Conservation (phyloP, 2,888 invertebrate genomes). For the Cynaeus angustus region DNA sequence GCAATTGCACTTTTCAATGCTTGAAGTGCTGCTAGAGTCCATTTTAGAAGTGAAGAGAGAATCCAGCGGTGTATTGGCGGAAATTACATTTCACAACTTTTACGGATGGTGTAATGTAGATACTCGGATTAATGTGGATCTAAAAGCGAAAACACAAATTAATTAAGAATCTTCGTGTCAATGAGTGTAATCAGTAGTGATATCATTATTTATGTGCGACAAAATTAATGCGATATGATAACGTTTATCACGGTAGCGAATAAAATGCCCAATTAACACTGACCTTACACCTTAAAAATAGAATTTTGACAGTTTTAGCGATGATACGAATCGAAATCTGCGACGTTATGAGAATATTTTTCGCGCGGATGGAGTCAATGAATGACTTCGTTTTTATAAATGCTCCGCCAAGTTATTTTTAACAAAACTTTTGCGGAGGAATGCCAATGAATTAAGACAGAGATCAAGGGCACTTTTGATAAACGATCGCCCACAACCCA, state of each 20-base stretch:
- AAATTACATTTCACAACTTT: constrained; percentile 8
- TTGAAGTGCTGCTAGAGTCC: constrained; percentile 51
- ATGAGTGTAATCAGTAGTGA: too few relatives aligned
- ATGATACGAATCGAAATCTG: too few relatives aligned
- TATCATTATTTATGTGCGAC: too few relatives aligned
- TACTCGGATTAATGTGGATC: neutral
- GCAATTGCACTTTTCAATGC: constrained; percentile 64
- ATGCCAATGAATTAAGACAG: constrained; percentile 11
- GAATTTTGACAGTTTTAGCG: too few relatives aligned
- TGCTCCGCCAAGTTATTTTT: neutral
- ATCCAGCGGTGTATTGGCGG: neutral
- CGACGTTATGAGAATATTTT: too few relatives aligned
- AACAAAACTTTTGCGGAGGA: constrained; percentile 1
- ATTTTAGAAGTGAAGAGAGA: constrained; percentile 43
- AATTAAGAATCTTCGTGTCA: neutral
- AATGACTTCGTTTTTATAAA: neutral
- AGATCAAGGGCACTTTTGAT: constrained; percentile 9
- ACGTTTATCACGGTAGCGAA: too few relatives aligned
- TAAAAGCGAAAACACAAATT: constrained; percentile 7
- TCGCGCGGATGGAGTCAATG: too few relatives aligned
- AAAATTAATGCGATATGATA: too few relatives aligned
- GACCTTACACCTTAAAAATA: too few relatives aligned
- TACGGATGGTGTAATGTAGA: neutral
- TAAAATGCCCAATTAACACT: too few relatives aligned
- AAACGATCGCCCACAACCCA: neutral